Percentiles rank a stretch among this genome's conserved stretches.
phyloP scores from a whole-genome alignment of 2,797 vertebrate species.

The Bovichtus variegatus region DNA sequence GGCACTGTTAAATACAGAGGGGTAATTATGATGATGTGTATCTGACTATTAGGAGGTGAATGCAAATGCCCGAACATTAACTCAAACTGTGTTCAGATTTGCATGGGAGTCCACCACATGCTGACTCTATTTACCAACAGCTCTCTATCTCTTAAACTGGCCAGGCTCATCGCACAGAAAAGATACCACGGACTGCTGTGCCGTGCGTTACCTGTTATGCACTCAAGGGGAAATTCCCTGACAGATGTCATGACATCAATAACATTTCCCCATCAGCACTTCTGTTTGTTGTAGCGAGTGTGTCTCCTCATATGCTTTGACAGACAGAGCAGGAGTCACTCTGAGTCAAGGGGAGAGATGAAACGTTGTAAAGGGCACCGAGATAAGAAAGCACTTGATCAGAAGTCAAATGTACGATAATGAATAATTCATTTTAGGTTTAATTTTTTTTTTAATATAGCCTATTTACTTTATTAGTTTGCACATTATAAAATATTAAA shows the following conservation, averaged over 20 bases:
- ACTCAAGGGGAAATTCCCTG: conserved; percentile 68
- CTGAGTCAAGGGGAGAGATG: conserved; percentile 41
- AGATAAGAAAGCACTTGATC: conserved; percentile 13
- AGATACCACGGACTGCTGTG: conserved; percentile 2
- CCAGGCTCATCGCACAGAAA: not conserved
- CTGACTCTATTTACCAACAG: conserved; percentile 35
- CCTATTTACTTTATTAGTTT: not conserved
- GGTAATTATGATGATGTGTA: not conserved
- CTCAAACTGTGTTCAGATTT: conserved; percentile 62
- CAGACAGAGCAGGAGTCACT: conserved; percentile 44
- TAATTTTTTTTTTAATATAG: not conserved
- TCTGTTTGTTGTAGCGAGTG: conserved; percentile 37
- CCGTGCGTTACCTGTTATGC: conserved; percentile 50
- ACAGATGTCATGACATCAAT: conserved; percentile 58
- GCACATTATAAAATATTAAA: not conserved
- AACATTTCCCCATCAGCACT: conserved; percentile 66
- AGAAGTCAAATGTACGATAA: not conserved
- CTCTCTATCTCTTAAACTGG: not conserved
- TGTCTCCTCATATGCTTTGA: conserved; percentile 27
- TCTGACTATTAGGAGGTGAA: conserved; percentile 26
- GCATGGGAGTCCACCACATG: conserved; percentile 47
- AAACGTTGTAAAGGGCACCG: conserved; percentile 38
- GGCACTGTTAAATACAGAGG: conserved; percentile 8
- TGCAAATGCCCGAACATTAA: conserved; percentile 69
- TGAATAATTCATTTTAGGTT: not conserved